phyloP scores from a whole-genome alignment of 2,113 vertebrate species.

The Semnornis frantzii region DNA sequence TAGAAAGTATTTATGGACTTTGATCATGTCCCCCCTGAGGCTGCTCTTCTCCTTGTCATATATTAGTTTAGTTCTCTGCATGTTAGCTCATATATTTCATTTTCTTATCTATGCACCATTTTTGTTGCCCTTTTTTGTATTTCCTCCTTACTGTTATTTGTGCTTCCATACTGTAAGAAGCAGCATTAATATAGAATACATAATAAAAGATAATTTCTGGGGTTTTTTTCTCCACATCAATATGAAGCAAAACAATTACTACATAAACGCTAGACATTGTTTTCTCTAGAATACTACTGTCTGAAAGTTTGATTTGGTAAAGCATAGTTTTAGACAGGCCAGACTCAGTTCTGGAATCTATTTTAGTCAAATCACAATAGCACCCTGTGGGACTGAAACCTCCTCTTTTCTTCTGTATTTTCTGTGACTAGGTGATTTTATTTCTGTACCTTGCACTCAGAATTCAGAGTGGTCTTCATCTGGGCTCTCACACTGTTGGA shows the following conservation, averaged over 20 bases:
- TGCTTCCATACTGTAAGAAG: background rate
- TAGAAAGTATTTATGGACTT: conserved; percentile 58
- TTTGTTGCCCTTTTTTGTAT: background rate
- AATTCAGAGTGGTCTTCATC: background rate
- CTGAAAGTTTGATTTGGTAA: background rate
- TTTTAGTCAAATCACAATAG: background rate
- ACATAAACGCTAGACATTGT: background rate
- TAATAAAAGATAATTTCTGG: background rate
- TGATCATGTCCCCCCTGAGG: background rate
- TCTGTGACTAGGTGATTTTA: background rate
- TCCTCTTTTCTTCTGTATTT: background rate
- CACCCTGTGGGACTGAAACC: background rate
- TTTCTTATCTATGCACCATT: background rate
- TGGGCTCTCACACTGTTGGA: background rate
- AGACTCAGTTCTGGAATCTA: background rate
- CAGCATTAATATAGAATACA: background rate
- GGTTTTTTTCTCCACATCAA: background rate
- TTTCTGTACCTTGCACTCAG: background rate
- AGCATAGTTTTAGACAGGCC: background rate
- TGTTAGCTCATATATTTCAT: conserved; percentile 20
- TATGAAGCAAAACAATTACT: background rate
- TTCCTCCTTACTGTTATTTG: background rate
- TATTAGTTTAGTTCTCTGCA: background rate
- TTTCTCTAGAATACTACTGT: background rate
- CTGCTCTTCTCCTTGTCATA: background rate